Percentiles rank a stretch among this genome's conserved stretches.
Evolutionary conservation across 2,888 invertebrate genomes (phyloP).

Genomic region (Nesidiocoris tenuis): DNA sequence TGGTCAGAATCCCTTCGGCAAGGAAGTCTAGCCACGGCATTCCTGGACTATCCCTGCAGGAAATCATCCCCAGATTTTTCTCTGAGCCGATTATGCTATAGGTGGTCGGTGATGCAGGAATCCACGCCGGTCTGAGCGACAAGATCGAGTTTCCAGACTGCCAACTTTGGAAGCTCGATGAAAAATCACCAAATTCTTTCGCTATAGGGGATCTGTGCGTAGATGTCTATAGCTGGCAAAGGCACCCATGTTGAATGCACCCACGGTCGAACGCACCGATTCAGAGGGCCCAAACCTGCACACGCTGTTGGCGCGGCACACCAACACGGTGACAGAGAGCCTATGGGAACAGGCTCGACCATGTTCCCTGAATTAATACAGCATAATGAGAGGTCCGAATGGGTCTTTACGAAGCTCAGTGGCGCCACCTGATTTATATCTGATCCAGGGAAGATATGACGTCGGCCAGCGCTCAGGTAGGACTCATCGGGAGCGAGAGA

Average conservation of each 20-base stretch:
- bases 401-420: constrained; percentile 28
- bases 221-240: too few species aligned
- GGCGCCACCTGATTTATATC: constrained; percentile 41
- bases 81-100: too few species aligned
- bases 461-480: constrained; percentile 6
- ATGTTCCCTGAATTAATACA: constrained; percentile 41
- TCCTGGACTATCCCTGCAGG: too few species aligned
- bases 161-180: too few species aligned
- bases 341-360: constrained; percentile 25
- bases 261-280: not conserved
- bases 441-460: constrained; percentile 39
- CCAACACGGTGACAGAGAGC: not conserved
- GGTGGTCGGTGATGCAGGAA: too few species aligned
- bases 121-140: too few species aligned
- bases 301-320: not conserved
- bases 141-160: too few species aligned
- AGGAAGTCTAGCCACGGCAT: too few species aligned
- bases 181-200: too few species aligned
- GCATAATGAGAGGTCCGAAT: constrained; percentile 38
- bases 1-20: too few species aligned
- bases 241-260: not conserved
- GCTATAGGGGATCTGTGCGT: too few species aligned
- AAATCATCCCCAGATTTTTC: too few species aligned
- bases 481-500: not conserved
- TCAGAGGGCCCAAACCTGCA: not conserved